Conservation (phyloP, 2,888 invertebrate genomes). For the Lingula anatina region DNA sequence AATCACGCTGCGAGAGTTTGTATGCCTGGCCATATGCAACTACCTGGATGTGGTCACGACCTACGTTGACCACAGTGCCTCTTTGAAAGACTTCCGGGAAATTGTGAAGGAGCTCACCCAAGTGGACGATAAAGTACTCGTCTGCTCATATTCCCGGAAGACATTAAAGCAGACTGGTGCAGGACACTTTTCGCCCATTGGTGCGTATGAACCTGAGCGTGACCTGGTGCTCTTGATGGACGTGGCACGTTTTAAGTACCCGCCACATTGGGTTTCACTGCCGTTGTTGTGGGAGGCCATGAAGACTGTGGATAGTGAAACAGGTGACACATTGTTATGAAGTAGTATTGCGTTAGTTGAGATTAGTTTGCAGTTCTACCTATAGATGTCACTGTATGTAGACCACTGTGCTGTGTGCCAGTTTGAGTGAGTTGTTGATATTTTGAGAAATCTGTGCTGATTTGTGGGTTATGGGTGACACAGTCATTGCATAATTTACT, state of each 20-base stretch:
- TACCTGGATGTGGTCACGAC: constrained; percentile 26
- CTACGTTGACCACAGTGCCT: constrained; percentile 9
- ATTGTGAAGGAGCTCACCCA: constrained; percentile 16
- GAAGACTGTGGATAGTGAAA: constrained; percentile 35
- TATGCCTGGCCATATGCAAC: constrained; percentile 50
- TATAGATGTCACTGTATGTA: no score
- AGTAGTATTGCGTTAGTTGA: neutral
- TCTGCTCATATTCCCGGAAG: constrained; percentile 42
- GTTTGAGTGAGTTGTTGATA: no score
- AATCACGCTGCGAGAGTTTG: constrained; percentile 46
- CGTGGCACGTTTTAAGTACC: constrained; percentile 53
- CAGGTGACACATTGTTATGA: no score
- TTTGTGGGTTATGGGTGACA: no score
- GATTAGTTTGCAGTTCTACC: no score
- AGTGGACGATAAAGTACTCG: constrained; percentile 31
- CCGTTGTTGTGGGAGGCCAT: constrained; percentile 42
- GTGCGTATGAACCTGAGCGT: constrained; percentile 42
- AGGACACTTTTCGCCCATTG: constrained; percentile 51
- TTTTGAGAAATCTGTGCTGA: no score
- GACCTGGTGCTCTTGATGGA: constrained; percentile 49
- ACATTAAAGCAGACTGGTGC: constrained; percentile 48
- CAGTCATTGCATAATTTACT: no score
- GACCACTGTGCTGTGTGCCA: no score
- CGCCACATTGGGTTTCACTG: constrained; percentile 50
- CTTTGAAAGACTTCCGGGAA: constrained; percentile 17